Evolutionary conservation across 92 coral and sea anemone genomes (phyloP).

Genomic region (Diadumene lineata): DNA sequence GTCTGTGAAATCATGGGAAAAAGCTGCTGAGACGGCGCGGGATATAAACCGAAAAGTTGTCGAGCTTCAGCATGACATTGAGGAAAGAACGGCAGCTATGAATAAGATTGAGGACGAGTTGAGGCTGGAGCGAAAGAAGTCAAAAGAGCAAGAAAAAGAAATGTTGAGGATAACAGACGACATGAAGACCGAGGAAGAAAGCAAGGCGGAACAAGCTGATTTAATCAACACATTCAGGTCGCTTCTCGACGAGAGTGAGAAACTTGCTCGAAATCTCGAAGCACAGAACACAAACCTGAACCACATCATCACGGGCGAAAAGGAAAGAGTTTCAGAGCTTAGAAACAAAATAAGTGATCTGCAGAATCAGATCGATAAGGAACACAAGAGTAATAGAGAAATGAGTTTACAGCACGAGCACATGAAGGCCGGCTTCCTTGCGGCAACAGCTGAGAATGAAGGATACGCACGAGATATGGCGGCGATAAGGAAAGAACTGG

Average conservation of each 20-base stretch:
- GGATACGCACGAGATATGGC: slow-evolving; percentile 51
- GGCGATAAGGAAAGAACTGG: slow-evolving; percentile 56
- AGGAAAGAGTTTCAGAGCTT: slow-evolving; percentile 53
- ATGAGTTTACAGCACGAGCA: slow-evolving; percentile 45
- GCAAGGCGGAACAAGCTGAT: slow-evolving; percentile 61
- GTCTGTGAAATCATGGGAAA: slow-evolving; percentile 70
- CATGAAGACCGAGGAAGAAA: slow-evolving; percentile 58
- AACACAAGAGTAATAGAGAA: slow-evolving; percentile 49
- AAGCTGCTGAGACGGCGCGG: slow-evolving; percentile 59
- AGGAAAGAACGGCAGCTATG: slow-evolving; percentile 45
- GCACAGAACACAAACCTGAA: slow-evolving; percentile 60
- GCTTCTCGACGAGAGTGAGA: slow-evolving; percentile 78
- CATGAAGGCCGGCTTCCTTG: slow-evolving; percentile 43
- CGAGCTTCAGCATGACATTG: slow-evolving; percentile 65
- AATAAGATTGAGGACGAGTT: slow-evolving; percentile 64
- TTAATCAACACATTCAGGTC: slow-evolving; percentile 54
- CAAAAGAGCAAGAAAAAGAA: slow-evolving; percentile 61
- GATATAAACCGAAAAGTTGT: slow-evolving; percentile 51
- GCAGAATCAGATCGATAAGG: slow-evolving; percentile 59
- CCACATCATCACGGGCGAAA: slow-evolving; percentile 62
- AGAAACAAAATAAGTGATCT: slow-evolving; percentile 60
- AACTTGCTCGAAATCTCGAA: slow-evolving; percentile 69
- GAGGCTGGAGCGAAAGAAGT: slow-evolving; percentile 51
- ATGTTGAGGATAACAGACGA: slow-evolving; percentile 52
- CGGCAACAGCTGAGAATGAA: slow-evolving; percentile 60